Evolutionary conservation across 2,888 invertebrate genomes (phyloP).

Genomic region (Yponomeuta plumbellus): DNA sequence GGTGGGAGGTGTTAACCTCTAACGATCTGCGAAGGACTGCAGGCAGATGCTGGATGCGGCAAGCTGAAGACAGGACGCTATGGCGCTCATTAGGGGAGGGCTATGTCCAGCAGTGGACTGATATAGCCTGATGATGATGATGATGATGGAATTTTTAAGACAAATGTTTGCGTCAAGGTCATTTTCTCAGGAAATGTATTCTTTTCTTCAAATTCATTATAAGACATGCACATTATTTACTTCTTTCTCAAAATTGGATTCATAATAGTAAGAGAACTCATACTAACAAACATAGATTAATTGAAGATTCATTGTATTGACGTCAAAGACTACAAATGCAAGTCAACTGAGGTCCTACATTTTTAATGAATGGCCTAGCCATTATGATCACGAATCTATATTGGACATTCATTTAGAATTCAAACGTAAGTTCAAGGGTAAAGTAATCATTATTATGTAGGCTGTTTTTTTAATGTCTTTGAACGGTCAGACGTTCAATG

Average conservation of each 20-base stretch:
- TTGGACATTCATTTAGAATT: slow-evolving; percentile 5
- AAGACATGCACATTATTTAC: not conserved
- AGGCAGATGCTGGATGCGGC: too few species aligned
- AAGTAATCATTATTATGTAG: not conserved
- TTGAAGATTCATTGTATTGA: slow-evolving; percentile 10
- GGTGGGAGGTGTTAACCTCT: too few species aligned
- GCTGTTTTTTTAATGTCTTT: not conserved
- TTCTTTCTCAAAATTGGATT: not conserved
- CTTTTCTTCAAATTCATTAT: not conserved
- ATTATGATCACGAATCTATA: not conserved
- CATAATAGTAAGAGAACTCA: not conserved
- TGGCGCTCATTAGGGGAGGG: too few species aligned
- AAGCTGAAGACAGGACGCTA: too few species aligned
- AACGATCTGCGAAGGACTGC: too few species aligned
- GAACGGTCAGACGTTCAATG: not conserved
- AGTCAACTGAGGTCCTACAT: slow-evolving; percentile 4
- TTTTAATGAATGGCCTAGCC: not conserved
- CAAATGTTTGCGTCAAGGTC: not conserved
- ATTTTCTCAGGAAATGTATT: not conserved
- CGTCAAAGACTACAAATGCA: not conserved
- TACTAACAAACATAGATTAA: slow-evolving; percentile 19
- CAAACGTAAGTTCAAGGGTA: slow-evolving; percentile 6
- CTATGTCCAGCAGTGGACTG: too few species aligned
- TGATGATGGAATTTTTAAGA: not conserved
- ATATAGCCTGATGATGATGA: too few species aligned